Conservation (phyloP, 2,888 invertebrate species). For the Fragum fragum region DNA sequence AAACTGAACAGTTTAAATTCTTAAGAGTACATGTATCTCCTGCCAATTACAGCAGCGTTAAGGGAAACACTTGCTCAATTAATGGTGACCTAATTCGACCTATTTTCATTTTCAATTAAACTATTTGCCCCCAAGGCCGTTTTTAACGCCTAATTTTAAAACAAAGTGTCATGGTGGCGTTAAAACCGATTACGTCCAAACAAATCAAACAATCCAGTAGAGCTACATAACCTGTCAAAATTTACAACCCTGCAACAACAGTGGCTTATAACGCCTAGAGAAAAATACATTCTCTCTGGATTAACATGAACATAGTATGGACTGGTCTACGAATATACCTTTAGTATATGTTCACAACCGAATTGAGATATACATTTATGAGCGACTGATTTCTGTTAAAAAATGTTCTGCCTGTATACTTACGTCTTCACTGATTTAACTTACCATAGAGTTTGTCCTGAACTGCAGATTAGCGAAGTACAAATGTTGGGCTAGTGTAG, state of each 20-base stretch:
- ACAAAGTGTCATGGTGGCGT: slow-evolving; percentile 29
- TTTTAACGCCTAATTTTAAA: slow-evolving; percentile 14
- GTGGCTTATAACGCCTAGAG: not conserved
- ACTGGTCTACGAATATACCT: too few species aligned
- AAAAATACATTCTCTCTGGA: not conserved
- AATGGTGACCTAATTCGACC: slow-evolving; percentile 25
- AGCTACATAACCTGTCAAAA: not conserved
- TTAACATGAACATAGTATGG: not conserved
- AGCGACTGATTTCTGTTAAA: too few species aligned
- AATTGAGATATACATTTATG: too few species aligned
- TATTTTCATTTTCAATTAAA: slow-evolving; percentile 22
- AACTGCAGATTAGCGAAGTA: too few species aligned
- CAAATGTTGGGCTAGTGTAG: too few species aligned
- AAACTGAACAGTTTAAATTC: too few species aligned
- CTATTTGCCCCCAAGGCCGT: not conserved
- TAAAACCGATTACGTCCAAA: slow-evolving; percentile 14
- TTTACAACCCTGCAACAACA: not conserved
- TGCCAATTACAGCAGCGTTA: too few species aligned
- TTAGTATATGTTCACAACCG: too few species aligned
- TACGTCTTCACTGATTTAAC: too few species aligned
- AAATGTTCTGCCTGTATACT: too few species aligned
- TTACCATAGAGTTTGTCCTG: too few species aligned
- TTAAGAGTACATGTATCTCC: too few species aligned
- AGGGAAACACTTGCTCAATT: slow-evolving; percentile 10
- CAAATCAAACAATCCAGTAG: not conserved